These are phyloP conservation scores for Chaitophorus viminalis DNA, from an alignment of 2,888 invertebrate genomes.

Conservation along the genomic window DNA sequence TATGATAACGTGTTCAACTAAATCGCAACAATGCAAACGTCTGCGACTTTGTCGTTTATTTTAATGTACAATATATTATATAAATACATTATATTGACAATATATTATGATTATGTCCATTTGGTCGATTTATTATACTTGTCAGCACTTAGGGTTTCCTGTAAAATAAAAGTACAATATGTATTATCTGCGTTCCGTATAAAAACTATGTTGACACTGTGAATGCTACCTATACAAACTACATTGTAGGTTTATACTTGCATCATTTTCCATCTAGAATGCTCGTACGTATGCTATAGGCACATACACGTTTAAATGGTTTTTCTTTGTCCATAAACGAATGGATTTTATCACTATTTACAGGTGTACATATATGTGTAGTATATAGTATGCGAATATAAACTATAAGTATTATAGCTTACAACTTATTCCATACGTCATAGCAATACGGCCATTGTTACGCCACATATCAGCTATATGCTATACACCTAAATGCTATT, in stretches of 20 bases:
- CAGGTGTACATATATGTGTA: slow-evolving; percentile 36
- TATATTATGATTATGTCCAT: background rate
- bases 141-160: background rate
- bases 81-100: no score
- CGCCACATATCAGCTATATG: no score
- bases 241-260: background rate
- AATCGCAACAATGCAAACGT: background rate
- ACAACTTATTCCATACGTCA: no score
- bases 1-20: background rate
- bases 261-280: background rate
- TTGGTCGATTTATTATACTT: background rate
- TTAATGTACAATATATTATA: no score
- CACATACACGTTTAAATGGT: background rate
- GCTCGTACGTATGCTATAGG: background rate
- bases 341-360: slow-evolving; percentile 7
- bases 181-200: background rate
- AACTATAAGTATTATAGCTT: no score
- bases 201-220: background rate
- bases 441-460: no score
- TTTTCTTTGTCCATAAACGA: background rate
- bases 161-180: background rate
- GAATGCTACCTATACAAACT: no score
- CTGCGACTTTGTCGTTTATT: background rate
- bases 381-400: background rate
- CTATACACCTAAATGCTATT: no score